Base-by-base conservation (phyloP, 2,888 invertebrate genomes). In the Chesias legatella region DNA sequence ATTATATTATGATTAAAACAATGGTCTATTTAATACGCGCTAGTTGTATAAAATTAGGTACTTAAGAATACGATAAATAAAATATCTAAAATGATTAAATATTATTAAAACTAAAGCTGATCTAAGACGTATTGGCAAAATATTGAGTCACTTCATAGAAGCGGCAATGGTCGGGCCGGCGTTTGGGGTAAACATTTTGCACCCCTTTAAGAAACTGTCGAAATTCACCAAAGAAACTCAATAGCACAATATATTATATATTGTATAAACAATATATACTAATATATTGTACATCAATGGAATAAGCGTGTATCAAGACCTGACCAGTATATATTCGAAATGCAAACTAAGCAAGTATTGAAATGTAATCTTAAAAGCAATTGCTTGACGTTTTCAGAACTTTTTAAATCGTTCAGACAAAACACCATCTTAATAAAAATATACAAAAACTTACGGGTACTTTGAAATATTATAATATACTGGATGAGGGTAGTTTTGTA, bases 401-500 rank as follows among this genome's bases (percentile, higher is more conserved):
- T 52, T 68, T 68, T 63, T 63, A 36, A 30, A 40, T 28, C 7
- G 2, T 24, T 33, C 26, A 33, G 38, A 11, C 30, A 22, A 6
- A 22, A 24, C 21, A 20, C 8, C 13, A n/a, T 27, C 72, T 68
- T 66, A 75, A 70, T 69, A 73, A 78, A 76, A 81, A 79, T 63
- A 75, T 81, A 83, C 77, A 83, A 82, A 73, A 65, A 74, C 74
- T 79, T 80, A 83, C 75, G 66, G 69, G 61, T 67, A 73, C 25
- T 76, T 74, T 79, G 79, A 80, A 79, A 56, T 56, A 73, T 59
- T 69, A 75, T 76, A 83, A 81, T 80, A 80, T 80, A 82, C 82
- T 79, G 80, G 61, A 67, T 77, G 79, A 79, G 77, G 75, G 73
- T 79, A 73, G 66, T 68, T 81, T 80, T 82, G 82, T 84, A 83